Evolutionary conservation across 2,113 vertebrate species (phyloP).

Genomic region (Emydocephalus ijimae): DNA sequence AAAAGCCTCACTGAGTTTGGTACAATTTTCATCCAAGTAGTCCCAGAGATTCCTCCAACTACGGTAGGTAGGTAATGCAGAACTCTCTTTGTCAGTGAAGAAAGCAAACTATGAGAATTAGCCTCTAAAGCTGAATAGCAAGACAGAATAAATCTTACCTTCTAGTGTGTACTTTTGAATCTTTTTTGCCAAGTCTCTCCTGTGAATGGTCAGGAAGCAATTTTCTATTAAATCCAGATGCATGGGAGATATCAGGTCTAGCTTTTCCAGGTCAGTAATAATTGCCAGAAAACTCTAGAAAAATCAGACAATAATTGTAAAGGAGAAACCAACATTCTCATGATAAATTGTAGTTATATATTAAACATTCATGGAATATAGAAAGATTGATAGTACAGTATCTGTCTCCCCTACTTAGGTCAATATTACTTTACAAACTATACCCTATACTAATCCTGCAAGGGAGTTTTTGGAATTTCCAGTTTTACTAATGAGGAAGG

Average conservation of each 20-base stretch:
- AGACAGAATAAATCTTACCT: conserved; percentile 67
- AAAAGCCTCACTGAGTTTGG: neutral
- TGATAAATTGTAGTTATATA: neutral
- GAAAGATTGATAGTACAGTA: neutral
- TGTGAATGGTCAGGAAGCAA: conserved; percentile 75
- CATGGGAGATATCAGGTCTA: conserved; percentile 76
- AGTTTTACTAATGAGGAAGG: neutral
- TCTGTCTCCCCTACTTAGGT: neutral
- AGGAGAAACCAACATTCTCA: neutral
- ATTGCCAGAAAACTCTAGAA: conserved; percentile 85
- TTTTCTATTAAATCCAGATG: conserved; percentile 78
- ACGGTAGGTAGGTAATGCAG: neutral
- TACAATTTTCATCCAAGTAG: neutral
- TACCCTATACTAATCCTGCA: neutral
- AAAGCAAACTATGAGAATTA: neutral
- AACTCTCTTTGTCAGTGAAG: neutral
- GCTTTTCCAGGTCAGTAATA: conserved; percentile 84
- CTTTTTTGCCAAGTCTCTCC: conserved; percentile 82
- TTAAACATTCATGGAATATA: neutral
- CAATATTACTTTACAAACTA: neutral
- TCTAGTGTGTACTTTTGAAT: conserved; percentile 73
- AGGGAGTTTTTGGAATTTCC: neutral
- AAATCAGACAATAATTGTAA: conserved; percentile 23
- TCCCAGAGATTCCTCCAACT: neutral
- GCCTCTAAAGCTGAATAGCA: neutral